Percentiles rank a stretch among this genome's conserved stretches.
phyloP scores from a whole-genome alignment of 2,113 vertebrate genomes.

The Phalacrocorax carbo region DNA sequence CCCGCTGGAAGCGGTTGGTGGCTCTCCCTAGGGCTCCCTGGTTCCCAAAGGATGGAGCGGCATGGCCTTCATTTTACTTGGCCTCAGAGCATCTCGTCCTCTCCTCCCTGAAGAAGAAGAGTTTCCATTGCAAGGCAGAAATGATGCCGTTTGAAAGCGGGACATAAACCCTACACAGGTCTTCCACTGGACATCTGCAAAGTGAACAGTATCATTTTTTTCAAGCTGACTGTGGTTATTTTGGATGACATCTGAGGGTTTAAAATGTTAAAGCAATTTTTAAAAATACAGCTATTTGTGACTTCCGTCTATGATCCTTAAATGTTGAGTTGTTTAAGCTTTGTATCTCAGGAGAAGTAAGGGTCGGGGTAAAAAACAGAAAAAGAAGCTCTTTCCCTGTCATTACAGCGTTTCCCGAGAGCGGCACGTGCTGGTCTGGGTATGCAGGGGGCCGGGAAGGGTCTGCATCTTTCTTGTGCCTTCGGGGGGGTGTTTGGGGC shows the following conservation, averaged over 20 bases:
- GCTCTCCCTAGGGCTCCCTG: neutral
- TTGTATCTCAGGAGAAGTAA: neutral
- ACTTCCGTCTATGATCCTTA: neutral
- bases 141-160: neutral
- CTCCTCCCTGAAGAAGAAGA: neutral
- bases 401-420: neutral
- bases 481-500: neutral
- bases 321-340: constrained; percentile 5
- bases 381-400: neutral
- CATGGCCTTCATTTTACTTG: neutral
- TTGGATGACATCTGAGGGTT: constrained; percentile 20
- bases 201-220: constrained; percentile 2
- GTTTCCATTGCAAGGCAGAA: neutral
- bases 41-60: neutral
- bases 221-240: neutral
- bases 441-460: neutral
- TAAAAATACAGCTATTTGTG: constrained; percentile 25
- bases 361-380: neutral
- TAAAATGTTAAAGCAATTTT: constrained; percentile 56
- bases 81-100: neutral
- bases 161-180: neutral
- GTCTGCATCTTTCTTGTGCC: neutral
- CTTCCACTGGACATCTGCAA: neutral
- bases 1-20: neutral
- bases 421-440: neutral